phyloP scores from a whole-genome alignment of 2,113 vertebrate species.

The Gavialis gangeticus region DNA sequence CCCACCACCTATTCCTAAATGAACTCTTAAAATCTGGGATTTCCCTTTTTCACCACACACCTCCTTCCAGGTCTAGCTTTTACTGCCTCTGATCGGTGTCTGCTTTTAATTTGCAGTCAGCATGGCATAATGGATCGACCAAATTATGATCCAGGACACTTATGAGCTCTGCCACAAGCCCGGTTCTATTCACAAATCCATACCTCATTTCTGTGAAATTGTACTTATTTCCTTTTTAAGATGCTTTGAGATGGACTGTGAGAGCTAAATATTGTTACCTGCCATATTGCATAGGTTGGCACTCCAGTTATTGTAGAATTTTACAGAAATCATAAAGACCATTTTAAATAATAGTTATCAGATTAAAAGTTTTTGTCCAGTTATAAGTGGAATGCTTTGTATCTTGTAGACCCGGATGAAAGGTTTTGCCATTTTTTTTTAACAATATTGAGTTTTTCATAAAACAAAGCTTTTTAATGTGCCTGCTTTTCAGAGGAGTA shows the following conservation, averaged over 20 bases:
- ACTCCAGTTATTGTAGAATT: neutral
- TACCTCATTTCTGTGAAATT: constrained; percentile 20
- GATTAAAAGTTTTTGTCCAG: neutral
- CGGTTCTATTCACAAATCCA: neutral
- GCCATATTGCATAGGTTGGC: neutral
- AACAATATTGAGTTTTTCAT: neutral
- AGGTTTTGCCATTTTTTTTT: neutral
- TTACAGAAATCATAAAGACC: neutral
- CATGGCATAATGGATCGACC: neutral
- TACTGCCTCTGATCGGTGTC: neutral
- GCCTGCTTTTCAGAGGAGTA: neutral
- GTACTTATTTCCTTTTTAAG: neutral
- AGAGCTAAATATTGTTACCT: neutral
- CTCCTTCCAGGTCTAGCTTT: neutral
- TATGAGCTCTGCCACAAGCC: neutral
- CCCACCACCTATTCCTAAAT: neutral
- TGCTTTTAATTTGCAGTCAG: neutral
- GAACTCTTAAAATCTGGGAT: neutral
- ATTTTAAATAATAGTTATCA: neutral
- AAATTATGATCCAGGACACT: neutral
- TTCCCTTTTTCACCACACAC: neutral
- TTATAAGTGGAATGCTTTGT: neutral
- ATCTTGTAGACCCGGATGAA: neutral
- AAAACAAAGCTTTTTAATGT: neutral
- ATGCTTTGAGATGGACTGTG: neutral